Evolutionary conservation across 2,797 vertebrate species (phyloP).

Genomic region (Buphagus erythrorhynchus): DNA sequence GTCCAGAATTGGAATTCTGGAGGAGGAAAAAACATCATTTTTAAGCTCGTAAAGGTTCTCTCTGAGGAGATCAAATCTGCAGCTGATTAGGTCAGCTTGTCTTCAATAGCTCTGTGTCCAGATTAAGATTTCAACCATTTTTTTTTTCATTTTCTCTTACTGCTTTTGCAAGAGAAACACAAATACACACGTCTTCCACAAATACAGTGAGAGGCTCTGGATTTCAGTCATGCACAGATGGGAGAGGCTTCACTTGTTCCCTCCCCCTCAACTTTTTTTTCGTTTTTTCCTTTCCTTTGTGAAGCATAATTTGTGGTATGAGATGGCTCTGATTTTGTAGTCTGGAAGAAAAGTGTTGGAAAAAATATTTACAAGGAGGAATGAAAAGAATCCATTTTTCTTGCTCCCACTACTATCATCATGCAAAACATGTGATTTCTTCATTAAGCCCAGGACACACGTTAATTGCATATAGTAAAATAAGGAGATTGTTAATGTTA

Average conservation of each 20-base stretch:
- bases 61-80: conserved; percentile 10
- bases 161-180: not conserved
- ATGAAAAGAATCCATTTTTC: not conserved
- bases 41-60: not conserved
- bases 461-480: not conserved
- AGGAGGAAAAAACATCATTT: conserved; percentile 1
- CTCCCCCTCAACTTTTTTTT: not conserved
- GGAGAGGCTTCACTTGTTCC: not conserved
- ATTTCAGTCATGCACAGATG: not conserved
- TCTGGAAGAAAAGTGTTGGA: not conserved
- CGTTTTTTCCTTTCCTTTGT: not conserved
- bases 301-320: not conserved
- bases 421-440: not conserved
- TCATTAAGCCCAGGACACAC: not conserved
- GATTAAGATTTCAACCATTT: not conserved
- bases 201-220: not conserved
- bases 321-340: not conserved
- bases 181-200: not conserved
- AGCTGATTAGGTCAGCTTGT: conserved; percentile 29
- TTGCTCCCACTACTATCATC: not conserved
- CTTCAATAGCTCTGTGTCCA: not conserved
- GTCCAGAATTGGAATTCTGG: not conserved
- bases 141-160: not conserved
- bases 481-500: not conserved
- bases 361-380: not conserved